Evolutionary conservation across 2,797 vertebrate species (phyloP).

Genomic region (Setipinna tenuifilis): DNA sequence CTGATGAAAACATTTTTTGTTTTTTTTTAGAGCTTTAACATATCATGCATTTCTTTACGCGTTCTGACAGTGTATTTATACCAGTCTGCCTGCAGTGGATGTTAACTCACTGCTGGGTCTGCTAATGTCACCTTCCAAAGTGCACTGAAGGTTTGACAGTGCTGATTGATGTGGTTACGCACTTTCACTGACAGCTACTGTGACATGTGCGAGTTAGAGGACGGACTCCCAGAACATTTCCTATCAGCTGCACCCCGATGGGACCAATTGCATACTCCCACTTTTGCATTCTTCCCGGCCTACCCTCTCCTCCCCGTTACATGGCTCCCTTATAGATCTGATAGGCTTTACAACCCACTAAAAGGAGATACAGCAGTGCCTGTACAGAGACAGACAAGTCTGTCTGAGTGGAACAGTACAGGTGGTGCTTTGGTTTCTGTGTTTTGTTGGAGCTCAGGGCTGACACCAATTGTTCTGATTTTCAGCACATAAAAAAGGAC

Average conservation of each 20-base stretch:
- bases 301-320: background rate
- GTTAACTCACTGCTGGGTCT: conserved; percentile 1
- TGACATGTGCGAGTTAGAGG: background rate
- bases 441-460: background rate
- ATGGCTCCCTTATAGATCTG: background rate
- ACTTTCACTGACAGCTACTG: background rate
- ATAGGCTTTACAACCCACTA: conserved; percentile 14
- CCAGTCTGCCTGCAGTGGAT: background rate
- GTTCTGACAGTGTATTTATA: background rate
- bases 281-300: background rate
- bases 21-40: background rate
- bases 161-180: background rate
- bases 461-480: background rate
- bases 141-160: background rate
- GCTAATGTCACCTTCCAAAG: conserved; percentile 7
- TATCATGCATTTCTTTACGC: background rate
- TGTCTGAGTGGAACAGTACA: background rate
- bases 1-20: background rate
- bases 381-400: background rate
- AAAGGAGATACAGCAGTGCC: background rate
- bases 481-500: background rate
- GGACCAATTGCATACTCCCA: conserved; percentile 3
- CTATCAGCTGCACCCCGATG: background rate
- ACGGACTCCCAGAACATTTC: conserved; percentile 12
- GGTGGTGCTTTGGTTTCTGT: background rate